phyloP scores from a whole-genome alignment of 2,113 vertebrate species.

The Tamias sibiricus region DNA sequence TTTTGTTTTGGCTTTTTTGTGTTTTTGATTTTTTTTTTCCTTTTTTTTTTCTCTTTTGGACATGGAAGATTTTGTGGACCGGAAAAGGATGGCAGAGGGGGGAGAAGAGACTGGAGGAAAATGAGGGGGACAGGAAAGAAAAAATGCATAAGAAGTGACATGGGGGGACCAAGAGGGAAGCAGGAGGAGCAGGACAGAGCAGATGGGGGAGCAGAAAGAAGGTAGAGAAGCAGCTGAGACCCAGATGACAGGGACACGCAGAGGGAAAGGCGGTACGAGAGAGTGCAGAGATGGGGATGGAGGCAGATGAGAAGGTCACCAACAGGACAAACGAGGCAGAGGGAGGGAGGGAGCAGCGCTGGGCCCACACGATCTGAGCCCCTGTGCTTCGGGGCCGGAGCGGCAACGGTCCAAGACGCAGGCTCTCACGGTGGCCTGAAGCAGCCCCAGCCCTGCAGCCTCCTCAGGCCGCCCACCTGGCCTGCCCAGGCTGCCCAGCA shows the following conservation, averaged over 20 bases:
- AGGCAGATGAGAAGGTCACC: conserved; percentile 76
- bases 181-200: conserved; percentile 9
- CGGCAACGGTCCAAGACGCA: conserved; percentile 73
- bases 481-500: conserved; percentile 45
- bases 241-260: neutral
- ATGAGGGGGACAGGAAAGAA: conserved; percentile 21
- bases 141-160: neutral
- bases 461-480: conserved; percentile 27
- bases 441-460: conserved; percentile 71
- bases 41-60: conserved; percentile 85
- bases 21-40: conserved; percentile 70
- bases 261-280: neutral
- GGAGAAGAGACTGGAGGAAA: neutral
- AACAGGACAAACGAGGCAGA: conserved; percentile 80
- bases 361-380: conserved; percentile 88
- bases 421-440: conserved; percentile 49
- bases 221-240: neutral
- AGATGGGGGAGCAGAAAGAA: conserved; percentile 51
- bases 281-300: conserved; percentile 79
- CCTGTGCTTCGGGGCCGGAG: conserved; percentile 88
- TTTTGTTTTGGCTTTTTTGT: conserved; percentile 83
- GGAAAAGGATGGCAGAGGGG: neutral
- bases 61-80: conserved; percentile 82
- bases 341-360: neutral
- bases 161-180: conserved; percentile 62